Evolutionary conservation across 2,113 vertebrate genomes (phyloP), one percentile per base, ranked within the genome.

Genomic region (Sphaerodactylus townsendi): DNA sequence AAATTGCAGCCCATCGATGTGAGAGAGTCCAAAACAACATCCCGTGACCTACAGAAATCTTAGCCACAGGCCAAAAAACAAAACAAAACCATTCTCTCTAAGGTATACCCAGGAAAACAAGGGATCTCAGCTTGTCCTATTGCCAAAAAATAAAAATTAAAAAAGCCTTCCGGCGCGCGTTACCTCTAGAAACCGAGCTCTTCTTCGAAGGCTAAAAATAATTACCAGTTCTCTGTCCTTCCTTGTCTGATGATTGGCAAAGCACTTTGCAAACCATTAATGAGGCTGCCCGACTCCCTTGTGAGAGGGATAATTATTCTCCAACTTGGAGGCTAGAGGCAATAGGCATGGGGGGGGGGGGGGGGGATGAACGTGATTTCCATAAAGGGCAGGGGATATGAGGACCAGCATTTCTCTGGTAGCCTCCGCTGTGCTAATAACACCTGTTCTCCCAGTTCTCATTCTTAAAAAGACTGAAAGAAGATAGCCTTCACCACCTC

Each of bases 201-300:
- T 78, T 62, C 37, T 78, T 84, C 50, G 62, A 14, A 71, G 50
- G 75, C 75, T 84, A 84, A 84, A 84, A 84, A 84, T 84, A 84
- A 84, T 84, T 84, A 70, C 68, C 53, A 71, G 35, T 10, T 1
- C 78, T 78, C 75, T 84, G 75, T 39, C 75, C 66, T 78, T 84
- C 65, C 30, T 78, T 71, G 75, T 78, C 66, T 84, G 83, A 84
- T 56, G 50, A 84, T 72, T 79, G 83, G 75, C 76, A 85, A 62
- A 85, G 76, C 68, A 85, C 83, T 85, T 85, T 85, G 77, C 83
- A 79, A 79, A 72, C 83, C 83, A 85, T 85, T 85, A 85, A 85
- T 85, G 83, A 85, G 83, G 53, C 76, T 79, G 83, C 76, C 77
- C 28, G 41, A 71, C 76, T 85, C 83, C 83, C 83, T 85, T 79